Base-by-base conservation (phyloP, 2,113 vertebrate species). In the Harpagus bidentatus region DNA sequence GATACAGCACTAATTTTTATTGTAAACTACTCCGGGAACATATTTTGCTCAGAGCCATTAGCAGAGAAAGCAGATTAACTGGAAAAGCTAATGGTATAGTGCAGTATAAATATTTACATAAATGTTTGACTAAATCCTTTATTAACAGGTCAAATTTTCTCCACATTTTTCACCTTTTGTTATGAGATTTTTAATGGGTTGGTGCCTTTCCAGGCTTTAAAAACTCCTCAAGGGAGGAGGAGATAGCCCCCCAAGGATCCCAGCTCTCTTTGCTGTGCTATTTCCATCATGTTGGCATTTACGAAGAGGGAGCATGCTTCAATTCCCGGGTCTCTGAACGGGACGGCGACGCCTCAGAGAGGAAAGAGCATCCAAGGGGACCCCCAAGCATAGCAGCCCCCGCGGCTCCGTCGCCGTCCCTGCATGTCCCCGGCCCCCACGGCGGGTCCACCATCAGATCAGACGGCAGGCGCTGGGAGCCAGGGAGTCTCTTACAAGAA, bases 41-140 rank as follows among this genome's bases (percentile, higher is more conserved):
- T 78, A 83, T 94, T 96, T 91, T 85, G 95, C 73, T 95, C 82
- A 82, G 89, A 97, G 88, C 85, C 92, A 91, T 97, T 94, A 97
- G 80, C 82, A 85, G 77, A 88, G 81, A 91, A 95, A 95, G 93
- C 81, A 95, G 96, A 97, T 97, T 93, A 96, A 92, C 88, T 92
- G 74, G 88, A 88, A 90, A 80, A 96, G 90, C 84, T 94, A 90
- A 93, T 95, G 88, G 91, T 38, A 89, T 7, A 76, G 73, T 36
- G 72, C 86, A 82, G 82, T 61, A 93, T 61, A 97, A 97, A 97
- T 96, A 97, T 92, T 96, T 97, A 96, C 93, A 82, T 45, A 83
- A 95, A 72, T 1, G 13, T 94, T 87, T 86, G 82, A 70, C 77
- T 90, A 88, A 97, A 86, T 95, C 93, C 95, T 94, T 92, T 85